Conservation (phyloP, 2,888 invertebrate genomes). For the Theretra japonica region DNA sequence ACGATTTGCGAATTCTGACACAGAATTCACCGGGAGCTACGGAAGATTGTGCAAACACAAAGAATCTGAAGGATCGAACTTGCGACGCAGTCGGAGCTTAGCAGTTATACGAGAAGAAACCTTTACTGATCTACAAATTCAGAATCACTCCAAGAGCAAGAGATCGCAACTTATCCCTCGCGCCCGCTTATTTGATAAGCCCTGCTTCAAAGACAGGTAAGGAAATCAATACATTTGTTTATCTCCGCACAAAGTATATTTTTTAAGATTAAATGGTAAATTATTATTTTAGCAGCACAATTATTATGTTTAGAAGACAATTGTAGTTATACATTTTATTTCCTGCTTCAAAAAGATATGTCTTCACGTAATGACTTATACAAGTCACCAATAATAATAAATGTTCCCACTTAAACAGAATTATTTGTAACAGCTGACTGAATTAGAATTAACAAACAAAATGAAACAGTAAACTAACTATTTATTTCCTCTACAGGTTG, state of each 20-base stretch:
- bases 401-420: too few species aligned
- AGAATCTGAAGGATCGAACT: constrained; percentile 81
- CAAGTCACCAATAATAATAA: too few species aligned
- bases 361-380: too few species aligned
- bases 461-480: neutral
- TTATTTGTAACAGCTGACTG: too few species aligned
- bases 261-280: too few species aligned
- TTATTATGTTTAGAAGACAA: too few species aligned
- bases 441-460: too few species aligned
- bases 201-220: constrained; percentile 90
- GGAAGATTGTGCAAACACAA: constrained; percentile 80
- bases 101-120: constrained; percentile 92
- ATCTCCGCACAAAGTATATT: too few species aligned
- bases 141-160: constrained; percentile 86
- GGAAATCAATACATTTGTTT: constrained; percentile 29
- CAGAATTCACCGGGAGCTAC: constrained; percentile 79
- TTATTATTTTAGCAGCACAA: too few species aligned
- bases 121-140: constrained; percentile 88
- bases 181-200: constrained; percentile 90
- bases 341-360: too few species aligned
- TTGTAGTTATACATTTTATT: too few species aligned
- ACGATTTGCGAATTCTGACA: constrained; percentile 76
- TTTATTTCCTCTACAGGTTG: constrained; percentile 64
- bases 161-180: constrained; percentile 92
- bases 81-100: constrained; percentile 88